A percentile compares a stretch with the other conserved stretches of the same genome.
These are phyloP conservation scores for Hydrochoerus hydrochaeris DNA, from an alignment of 2,113 vertebrate species.

Conservation along the genomic window DNA sequence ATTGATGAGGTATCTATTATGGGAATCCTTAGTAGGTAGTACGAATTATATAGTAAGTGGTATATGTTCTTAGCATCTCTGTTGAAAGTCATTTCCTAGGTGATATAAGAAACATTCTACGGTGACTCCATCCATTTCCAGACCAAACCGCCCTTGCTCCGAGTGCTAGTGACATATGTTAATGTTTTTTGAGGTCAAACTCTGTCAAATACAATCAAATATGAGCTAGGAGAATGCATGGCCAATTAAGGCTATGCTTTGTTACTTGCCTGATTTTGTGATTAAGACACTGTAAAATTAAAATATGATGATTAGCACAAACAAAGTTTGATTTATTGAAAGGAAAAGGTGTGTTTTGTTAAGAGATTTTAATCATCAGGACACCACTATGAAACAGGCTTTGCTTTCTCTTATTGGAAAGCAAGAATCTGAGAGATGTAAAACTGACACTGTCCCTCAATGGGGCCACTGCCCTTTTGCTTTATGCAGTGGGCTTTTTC, in stretches of 20 bases:
- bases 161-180: neutral
- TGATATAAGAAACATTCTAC: neutral
- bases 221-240: neutral
- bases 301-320: neutral
- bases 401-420: neutral
- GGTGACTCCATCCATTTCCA: neutral
- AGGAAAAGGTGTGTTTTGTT: neutral
- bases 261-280: neutral
- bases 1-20: neutral
- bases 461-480: neutral
- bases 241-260: neutral
- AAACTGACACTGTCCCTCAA: neutral
- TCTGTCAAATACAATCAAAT: neutral
- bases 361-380: neutral
- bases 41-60: neutral
- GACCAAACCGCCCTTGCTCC: neutral
- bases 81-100: neutral
- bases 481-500: neutral
- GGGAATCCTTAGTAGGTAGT: neutral
- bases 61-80: neutral
- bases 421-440: neutral
- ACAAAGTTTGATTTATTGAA: slow-evolving; percentile 3
- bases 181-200: slow-evolving; percentile 47
- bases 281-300: neutral
- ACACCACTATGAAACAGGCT: neutral